phyloP scores from a whole-genome alignment of 2,888 invertebrate genomes.

The Lasioglossum calceatum region DNA sequence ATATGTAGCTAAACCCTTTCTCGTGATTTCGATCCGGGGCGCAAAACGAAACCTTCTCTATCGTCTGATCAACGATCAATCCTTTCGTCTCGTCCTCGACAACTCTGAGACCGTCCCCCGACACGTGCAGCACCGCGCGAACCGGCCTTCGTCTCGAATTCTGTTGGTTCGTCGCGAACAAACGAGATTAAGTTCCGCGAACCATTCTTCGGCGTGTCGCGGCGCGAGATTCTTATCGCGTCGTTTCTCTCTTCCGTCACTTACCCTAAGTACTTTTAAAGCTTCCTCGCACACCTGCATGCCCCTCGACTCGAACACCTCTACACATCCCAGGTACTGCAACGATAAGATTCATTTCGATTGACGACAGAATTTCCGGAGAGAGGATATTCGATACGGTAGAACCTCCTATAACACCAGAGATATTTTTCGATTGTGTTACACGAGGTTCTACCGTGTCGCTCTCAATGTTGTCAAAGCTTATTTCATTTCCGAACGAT shows the following conservation, averaged over 20 bases:
- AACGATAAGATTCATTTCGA: constrained; percentile 68
- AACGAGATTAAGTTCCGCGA: background rate
- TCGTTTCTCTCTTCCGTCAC: constrained; percentile 74
- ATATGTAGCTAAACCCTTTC: constrained; percentile 99
- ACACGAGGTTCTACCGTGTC: background rate
- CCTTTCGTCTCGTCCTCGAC: constrained; percentile 99
- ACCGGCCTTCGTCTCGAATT: constrained; percentile 95
- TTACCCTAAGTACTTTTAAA: constrained; percentile 97
- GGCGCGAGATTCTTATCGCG: background rate
- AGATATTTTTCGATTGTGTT: background rate
- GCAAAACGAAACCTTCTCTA: constrained; percentile 99
- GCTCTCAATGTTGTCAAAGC: background rate
- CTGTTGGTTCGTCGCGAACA: constrained; percentile 83
- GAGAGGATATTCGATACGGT: background rate
- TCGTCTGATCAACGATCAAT: constrained; percentile 99
- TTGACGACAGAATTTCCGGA: background rate
- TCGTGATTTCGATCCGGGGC: constrained; percentile 99
- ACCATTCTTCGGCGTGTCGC: background rate
- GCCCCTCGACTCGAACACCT: constrained; percentile 99
- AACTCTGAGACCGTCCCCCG: constrained; percentile 97
- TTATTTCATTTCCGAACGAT: background rate
- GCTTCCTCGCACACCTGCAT: constrained; percentile 99
- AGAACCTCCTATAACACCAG: background rate
- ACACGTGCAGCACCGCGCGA: constrained; percentile 95
- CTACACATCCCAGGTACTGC: constrained; percentile 98